Base-by-base conservation (phyloP, 1,140 invertebrate genomes). In the Octopus sinensis region DNA sequence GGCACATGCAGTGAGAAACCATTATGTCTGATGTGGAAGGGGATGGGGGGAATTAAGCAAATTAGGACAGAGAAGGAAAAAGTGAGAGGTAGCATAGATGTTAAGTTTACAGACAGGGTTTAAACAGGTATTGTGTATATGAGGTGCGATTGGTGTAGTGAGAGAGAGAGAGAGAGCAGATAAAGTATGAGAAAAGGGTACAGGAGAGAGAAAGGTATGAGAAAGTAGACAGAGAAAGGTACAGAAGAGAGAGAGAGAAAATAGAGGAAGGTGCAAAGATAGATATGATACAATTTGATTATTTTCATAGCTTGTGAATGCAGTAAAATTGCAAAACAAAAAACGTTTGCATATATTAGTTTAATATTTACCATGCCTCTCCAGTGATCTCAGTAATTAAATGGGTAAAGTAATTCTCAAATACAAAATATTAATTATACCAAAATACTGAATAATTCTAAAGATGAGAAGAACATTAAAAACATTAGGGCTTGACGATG, bases 131-230 rank as follows among this genome's bases (percentile, higher is more conserved):
- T 43, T 43, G 30, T 43, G 30, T 43, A 43, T 43, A 43, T 43
- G 30, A 43, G 30, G 30, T 43, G 30, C 30, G 30, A 43, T 68
- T 68, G n/a, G 62, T 13, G 62, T 13, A 68, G 62, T 13, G 62
- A 68, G 62, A 68, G 62, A 68, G 62, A 68, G 62, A 68, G 62
- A 68, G 62, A 68, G 62, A 68, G 62, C 12, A n/a, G n/a, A n/a
- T 13, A n/a, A 68, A n/a, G n/a, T 12, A 68, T 13, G 62, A 68
- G 3, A 68, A n/a, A 68, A n/a, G n/a, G 62, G n/a, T 9, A 68
- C 9, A 68, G 62, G 1, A n/a, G n/a, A n/a, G n/a, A n/a, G n/a
- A n/a, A 68, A n/a, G n/a, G 62, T 9, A n/a, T 12, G 62, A 68
- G 62, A 68, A n/a, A 68, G 62, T 13, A 13, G 62, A n/a, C 2